phyloP scores from a whole-genome alignment of 2,888 invertebrate genomes.

The Cheilosia soror region DNA sequence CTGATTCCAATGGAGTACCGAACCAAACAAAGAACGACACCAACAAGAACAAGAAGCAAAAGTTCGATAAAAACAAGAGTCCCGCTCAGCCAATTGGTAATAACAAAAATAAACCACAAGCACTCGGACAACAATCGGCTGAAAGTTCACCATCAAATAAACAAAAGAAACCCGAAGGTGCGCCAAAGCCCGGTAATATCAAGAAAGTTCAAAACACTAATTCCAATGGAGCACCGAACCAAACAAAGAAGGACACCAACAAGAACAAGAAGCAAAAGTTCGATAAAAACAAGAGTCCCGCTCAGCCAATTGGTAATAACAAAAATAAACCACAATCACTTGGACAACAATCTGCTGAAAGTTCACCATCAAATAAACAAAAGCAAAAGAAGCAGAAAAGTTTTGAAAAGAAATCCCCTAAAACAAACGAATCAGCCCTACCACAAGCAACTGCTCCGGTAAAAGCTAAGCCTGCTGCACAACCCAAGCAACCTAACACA shows the following conservation, averaged over 20 bases:
- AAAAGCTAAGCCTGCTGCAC: background rate
- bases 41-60: conserved; percentile 44
- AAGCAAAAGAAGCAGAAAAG: background rate
- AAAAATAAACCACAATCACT: background rate
- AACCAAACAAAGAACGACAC: conserved; percentile 19
- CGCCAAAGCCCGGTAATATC: background rate
- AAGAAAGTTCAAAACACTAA: background rate
- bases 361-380: background rate
- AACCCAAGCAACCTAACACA: background rate
- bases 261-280: conserved; percentile 40
- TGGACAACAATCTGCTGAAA: background rate
- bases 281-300: background rate
- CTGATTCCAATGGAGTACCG: background rate
- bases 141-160: background rate
- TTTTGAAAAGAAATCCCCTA: background rate
- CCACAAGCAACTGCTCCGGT: background rate
- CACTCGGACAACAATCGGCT: background rate
- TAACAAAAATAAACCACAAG: conserved; percentile 1
- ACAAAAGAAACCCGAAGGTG: conserved; percentile 54
- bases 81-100: background rate
- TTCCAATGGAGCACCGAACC: background rate
- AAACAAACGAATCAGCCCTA: background rate
- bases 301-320: background rate
- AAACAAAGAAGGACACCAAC: conserved; percentile 23
- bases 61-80: background rate